These are phyloP conservation scores for Misgurnus mizolepis DNA, from an alignment of 2,113 vertebrate species.

Conservation along the genomic window DNA sequence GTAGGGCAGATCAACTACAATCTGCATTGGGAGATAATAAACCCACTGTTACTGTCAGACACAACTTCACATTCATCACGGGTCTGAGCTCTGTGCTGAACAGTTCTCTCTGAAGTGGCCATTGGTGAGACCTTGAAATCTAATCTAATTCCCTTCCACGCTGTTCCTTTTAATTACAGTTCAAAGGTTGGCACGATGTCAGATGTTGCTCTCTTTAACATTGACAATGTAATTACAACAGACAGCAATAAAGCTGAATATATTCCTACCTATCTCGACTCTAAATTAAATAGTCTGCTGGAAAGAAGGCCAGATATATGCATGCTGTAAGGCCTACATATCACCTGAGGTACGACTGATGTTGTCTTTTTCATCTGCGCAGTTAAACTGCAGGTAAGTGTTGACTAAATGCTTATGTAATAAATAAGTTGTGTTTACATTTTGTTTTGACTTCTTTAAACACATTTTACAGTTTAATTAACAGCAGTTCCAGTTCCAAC, in stretches of 20 bases:
- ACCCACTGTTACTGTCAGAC: slow-evolving; percentile 3
- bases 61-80: neutral
- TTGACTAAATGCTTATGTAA: slow-evolving; percentile 1
- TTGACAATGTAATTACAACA: slow-evolving; percentile 42
- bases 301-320: slow-evolving; percentile 5
- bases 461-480: slow-evolving; percentile 8
- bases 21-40: neutral
- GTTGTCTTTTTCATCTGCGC: neutral
- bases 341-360: slow-evolving; percentile 16
- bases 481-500: neutral
- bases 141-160: slow-evolving; percentile 43
- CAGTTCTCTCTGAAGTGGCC: neutral
- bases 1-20: neutral
- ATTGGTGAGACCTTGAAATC: slow-evolving; percentile 43
- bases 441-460: neutral
- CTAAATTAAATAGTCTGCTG: slow-evolving; percentile 31
- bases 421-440: neutral
- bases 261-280: slow-evolving; percentile 39
- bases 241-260: slow-evolving; percentile 30
- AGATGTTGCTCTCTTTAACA: slow-evolving; percentile 31
- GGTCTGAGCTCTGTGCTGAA: slow-evolving; percentile 16
- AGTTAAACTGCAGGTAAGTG: neutral
- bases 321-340: slow-evolving; percentile 17
- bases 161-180: slow-evolving; percentile 47
- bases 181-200: neutral